phyloP scores from a whole-genome alignment of 2,888 invertebrate species.

The Cactoblastis cactorum region DNA sequence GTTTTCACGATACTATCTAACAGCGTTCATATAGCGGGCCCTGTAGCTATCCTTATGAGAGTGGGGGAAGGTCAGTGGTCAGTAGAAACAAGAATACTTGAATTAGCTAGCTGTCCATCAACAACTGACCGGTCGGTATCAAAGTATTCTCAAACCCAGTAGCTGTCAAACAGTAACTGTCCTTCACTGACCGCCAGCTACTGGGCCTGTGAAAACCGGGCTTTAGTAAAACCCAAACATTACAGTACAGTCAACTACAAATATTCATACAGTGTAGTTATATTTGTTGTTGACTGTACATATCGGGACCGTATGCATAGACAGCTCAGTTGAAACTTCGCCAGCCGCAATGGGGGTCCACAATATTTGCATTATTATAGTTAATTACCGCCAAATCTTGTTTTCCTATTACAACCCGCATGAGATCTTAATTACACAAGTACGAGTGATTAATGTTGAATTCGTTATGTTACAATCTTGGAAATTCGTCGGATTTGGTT shows the following conservation, averaged over 20 bases:
- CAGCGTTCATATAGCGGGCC: not conserved
- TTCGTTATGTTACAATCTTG: not conserved
- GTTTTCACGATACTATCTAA: constrained; percentile 2
- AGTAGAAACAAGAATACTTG: not conserved
- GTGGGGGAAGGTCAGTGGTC: constrained; percentile 4
- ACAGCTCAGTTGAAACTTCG: not conserved
- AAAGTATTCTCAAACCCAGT: not conserved
- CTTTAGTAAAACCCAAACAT: not conserved
- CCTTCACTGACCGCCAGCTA: constrained; percentile 1
- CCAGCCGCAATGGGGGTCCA: constrained; percentile 1
- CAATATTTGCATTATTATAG: not conserved
- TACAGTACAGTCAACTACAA: no score
- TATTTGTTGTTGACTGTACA: no score
- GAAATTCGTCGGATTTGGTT: no score
- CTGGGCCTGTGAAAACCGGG: constrained; percentile 1
- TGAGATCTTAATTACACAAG: not conserved
- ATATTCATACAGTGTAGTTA: no score
- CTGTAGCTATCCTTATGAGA: constrained; percentile 1
- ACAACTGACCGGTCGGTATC: not conserved
- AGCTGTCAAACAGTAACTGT: not conserved
- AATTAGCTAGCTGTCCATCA: not conserved
- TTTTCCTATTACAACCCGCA: constrained; percentile 1
- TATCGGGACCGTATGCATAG: not conserved
- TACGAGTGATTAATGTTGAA: not conserved
- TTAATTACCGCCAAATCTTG: not conserved